A percentile compares a stretch with the other conserved stretches of the same genome.
Evolutionary conservation across 1,140 invertebrate species (phyloP).

Genomic region (Drosophila biarmipes): DNA sequence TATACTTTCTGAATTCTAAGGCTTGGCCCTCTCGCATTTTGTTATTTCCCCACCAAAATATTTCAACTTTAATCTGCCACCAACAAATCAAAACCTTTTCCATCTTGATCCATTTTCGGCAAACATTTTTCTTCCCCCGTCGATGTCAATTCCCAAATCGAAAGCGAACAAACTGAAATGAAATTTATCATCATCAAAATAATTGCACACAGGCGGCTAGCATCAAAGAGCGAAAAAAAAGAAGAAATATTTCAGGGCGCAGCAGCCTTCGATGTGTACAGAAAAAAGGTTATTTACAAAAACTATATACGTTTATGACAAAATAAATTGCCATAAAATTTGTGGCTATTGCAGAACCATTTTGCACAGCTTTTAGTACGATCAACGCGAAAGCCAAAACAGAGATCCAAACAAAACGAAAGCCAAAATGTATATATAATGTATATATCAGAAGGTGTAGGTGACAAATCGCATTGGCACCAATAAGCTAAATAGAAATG

Average conservation of each 20-base stretch:
- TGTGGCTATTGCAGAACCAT: constrained; percentile 64
- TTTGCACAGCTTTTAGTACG: constrained; percentile 70
- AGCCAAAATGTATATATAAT: constrained; percentile 34
- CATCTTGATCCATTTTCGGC: constrained; percentile 28
- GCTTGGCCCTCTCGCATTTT: no score
- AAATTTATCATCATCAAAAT: constrained; percentile 65
- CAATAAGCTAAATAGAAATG: constrained; percentile 38
- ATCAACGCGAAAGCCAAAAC: constrained; percentile 26
- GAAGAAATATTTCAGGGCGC: constrained; percentile 38
- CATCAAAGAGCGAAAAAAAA: constrained; percentile 59
- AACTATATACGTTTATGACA: constrained; percentile 73
- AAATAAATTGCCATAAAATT: constrained; percentile 79
- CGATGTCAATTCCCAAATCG: constrained; percentile 33
- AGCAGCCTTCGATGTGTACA: constrained; percentile 52
- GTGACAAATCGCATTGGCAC: constrained; percentile 63
- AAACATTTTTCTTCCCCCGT: constrained; percentile 14
- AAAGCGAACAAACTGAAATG: constrained; percentile 50
- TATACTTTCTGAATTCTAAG: not conserved
- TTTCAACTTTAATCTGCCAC: not conserved
- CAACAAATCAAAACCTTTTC: constrained; percentile 14
- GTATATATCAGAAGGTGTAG: constrained; percentile 56
- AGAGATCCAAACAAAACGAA: constrained; percentile 40
- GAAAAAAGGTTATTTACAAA: constrained; percentile 47
- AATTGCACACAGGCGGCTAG: constrained; percentile 58
- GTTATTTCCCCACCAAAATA: not conserved